Conservation (phyloP, 2,113 vertebrate genomes). For the Podocnemis expansa region DNA sequence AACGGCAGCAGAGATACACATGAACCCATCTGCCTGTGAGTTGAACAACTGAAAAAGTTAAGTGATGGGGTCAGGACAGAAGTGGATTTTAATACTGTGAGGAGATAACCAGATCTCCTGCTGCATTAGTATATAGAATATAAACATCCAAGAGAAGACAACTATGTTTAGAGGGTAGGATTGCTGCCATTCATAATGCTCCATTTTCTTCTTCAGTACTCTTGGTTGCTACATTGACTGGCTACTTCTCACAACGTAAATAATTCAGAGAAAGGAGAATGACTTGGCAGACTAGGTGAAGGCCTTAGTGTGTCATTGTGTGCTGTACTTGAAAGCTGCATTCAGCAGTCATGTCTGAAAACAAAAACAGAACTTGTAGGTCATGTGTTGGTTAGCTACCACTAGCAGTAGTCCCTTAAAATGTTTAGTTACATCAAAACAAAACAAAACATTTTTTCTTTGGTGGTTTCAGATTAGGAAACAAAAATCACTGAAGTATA, state of each 20-base stretch:
- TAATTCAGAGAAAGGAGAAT: not conserved
- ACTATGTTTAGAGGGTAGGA: not conserved
- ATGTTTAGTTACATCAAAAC: not conserved
- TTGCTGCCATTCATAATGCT: not conserved
- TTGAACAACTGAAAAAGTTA: not conserved
- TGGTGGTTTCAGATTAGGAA: not conserved
- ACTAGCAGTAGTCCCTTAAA: not conserved
- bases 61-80: not conserved
- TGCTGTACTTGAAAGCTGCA: not conserved
- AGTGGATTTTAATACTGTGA: not conserved
- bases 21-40: not conserved
- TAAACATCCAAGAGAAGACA: fast-evolving
- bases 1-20: not conserved
- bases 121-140: not conserved
- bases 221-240: not conserved
- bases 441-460: not conserved
- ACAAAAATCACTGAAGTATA: not conserved
- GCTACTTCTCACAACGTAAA: not conserved
- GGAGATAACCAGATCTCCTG: not conserved
- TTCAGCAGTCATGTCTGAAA: not conserved
- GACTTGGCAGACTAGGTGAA: not conserved
- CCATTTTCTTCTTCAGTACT: not conserved
- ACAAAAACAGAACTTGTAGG: not conserved
- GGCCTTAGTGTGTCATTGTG: not conserved
- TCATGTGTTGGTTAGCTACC: not conserved